phyloP scores from a whole-genome alignment of 2,797 vertebrate genomes.

The Rhinatrema bivittatum region DNA sequence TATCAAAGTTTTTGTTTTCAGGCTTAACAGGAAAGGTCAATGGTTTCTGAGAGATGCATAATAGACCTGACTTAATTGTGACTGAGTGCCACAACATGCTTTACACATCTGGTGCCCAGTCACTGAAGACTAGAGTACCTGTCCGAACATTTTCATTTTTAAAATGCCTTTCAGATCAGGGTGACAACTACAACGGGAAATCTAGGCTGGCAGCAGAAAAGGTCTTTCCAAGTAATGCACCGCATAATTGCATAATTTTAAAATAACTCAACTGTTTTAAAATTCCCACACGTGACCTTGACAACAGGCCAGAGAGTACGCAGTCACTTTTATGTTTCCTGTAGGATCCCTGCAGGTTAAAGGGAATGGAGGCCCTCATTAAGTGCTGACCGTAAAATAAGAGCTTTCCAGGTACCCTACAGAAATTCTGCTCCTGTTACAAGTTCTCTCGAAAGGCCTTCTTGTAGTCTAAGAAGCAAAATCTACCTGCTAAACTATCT shows the following conservation, averaged over 20 bases:
- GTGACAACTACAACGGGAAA: slow-evolving; percentile 67
- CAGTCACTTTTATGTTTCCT: slow-evolving; percentile 59
- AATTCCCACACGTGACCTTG: slow-evolving; percentile 79
- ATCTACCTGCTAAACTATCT: too few species aligned
- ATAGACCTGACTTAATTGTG: slow-evolving; percentile 55
- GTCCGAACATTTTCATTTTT: slow-evolving; percentile 33
- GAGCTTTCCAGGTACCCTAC: too few species aligned
- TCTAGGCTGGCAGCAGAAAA: slow-evolving; percentile 74
- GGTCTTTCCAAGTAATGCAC: slow-evolving; percentile 71
- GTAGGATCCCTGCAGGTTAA: slow-evolving; percentile 40
- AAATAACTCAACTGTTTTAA: slow-evolving; percentile 76
- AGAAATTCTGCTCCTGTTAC: too few species aligned
- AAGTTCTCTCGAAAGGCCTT: too few species aligned
- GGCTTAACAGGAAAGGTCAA: slow-evolving; percentile 54
- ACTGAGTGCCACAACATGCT: slow-evolving; percentile 44
- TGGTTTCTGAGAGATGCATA: slow-evolving; percentile 63
- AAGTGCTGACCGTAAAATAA: too few species aligned
- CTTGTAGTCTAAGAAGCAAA: too few species aligned
- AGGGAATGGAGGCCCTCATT: slow-evolving; percentile 23
- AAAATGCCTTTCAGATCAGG: slow-evolving; percentile 43
- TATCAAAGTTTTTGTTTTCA: slow-evolving; percentile 61
- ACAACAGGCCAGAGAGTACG: slow-evolving; percentile 61
- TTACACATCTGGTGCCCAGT: slow-evolving; percentile 68
- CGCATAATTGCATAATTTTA: slow-evolving; percentile 89
- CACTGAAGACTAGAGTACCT: slow-evolving; percentile 29